Conservation (phyloP, 92 coral and sea anemone genomes). For the Anthopleura xanthogrammica region DNA sequence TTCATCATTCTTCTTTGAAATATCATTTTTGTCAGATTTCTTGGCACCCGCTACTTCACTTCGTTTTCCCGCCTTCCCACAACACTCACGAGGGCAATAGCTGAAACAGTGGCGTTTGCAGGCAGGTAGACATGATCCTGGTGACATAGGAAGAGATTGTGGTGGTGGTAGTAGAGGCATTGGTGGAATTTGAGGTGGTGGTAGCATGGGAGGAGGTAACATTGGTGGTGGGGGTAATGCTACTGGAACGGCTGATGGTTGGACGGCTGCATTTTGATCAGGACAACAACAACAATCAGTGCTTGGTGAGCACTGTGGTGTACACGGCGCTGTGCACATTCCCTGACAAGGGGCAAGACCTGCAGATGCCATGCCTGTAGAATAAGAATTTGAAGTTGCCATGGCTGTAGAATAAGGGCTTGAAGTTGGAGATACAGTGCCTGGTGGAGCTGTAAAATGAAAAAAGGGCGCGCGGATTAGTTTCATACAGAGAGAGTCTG, state of each 20-base stretch:
- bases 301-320: conserved; percentile 50
- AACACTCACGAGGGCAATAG: conserved; percentile 79
- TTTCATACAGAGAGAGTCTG: no score
- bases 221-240: conserved; percentile 28
- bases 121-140: conserved; percentile 55
- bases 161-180: conserved; percentile 14
- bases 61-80: conserved; percentile 70
- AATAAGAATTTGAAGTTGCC: conserved; percentile 8
- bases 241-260: conserved; percentile 30
- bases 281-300: conserved; percentile 88
- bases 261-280: conserved; percentile 41
- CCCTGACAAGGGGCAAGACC: conserved; percentile 65
- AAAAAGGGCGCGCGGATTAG: no score
- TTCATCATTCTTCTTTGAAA: conserved; percentile 16
- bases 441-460: no score
- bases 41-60: conserved; percentile 34
- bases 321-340: conserved; percentile 71
- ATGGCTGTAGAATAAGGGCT: conserved; percentile 5
- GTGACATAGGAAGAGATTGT: conserved; percentile 46
- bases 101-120: conserved; percentile 72
- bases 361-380: conserved; percentile 44
- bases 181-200: conserved; percentile 16
- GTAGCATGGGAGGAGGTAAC: conserved; percentile 17
- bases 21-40: conserved; percentile 19
- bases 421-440: background rate